phyloP scores from a whole-genome alignment of 2,888 invertebrate species.

The Standfussiana lucernea region DNA sequence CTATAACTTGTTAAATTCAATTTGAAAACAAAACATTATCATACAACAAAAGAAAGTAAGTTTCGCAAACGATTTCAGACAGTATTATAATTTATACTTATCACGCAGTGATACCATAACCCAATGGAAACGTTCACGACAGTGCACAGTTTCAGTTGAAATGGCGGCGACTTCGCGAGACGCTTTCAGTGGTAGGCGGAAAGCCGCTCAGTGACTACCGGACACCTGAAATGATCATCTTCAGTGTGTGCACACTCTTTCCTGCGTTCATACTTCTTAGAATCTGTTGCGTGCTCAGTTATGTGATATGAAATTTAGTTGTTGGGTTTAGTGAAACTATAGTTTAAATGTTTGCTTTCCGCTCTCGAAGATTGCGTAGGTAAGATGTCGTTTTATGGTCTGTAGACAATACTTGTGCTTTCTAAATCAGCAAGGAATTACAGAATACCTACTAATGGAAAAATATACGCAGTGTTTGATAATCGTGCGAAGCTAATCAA shows the following conservation, averaged over 20 bases:
- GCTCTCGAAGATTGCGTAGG: conserved; percentile 85
- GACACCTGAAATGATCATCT: conserved; percentile 67
- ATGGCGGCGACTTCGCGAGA: conserved; percentile 74
- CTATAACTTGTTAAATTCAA: neutral
- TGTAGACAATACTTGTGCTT: conserved; percentile 57
- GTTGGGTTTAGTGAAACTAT: conserved; percentile 80
- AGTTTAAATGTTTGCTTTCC: conserved; percentile 86
- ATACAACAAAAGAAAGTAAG: conserved; percentile 24
- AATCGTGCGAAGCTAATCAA: neutral
- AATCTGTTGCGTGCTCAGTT: conserved; percentile 71
- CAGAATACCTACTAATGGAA: neutral
- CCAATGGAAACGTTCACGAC: conserved; percentile 78
- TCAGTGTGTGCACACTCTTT: conserved; percentile 65
- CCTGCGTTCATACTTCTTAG: conserved; percentile 68
- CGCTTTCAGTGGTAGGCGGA: conserved; percentile 80
- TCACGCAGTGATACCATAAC: conserved; percentile 27
- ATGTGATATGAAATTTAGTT: conserved; percentile 76
- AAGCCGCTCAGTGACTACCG: conserved; percentile 71
- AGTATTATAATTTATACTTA: conserved; percentile 18
- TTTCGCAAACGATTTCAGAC: conserved; percentile 16
- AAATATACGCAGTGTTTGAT: conserved; percentile 6
- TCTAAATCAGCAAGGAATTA: conserved; percentile 51
- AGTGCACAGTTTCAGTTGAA: conserved; percentile 76
- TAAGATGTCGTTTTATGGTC: conserved; percentile 75
- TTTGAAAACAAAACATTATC: neutral